Evolutionary conservation across 2,797 vertebrate genomes (phyloP).

Genomic region (Acestrorhynchus altus): DNA sequence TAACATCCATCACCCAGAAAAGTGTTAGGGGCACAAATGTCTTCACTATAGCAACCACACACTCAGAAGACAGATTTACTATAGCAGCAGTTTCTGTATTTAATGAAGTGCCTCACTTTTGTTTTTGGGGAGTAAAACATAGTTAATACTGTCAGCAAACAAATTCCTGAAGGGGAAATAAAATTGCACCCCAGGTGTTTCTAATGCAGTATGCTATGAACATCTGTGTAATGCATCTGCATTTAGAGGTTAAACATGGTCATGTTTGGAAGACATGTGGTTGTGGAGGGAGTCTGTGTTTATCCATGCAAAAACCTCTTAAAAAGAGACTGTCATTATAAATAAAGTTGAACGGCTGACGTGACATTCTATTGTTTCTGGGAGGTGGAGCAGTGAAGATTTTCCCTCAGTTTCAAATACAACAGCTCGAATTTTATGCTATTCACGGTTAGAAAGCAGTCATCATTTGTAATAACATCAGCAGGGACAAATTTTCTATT

Average conservation of each 20-base stretch:
- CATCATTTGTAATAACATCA: too few relatives aligned
- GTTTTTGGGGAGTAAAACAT: slow-evolving; percentile 5
- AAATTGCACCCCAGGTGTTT: slow-evolving; percentile 25
- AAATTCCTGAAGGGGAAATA: neutral
- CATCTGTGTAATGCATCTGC: slow-evolving; percentile 14
- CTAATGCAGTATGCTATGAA: slow-evolving; percentile 17
- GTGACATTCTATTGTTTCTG: neutral
- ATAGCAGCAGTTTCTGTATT: neutral
- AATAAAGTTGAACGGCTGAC: neutral
- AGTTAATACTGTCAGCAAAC: neutral
- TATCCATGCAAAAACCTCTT: neutral
- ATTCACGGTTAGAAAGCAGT: too few relatives aligned
- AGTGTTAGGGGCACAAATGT: slow-evolving; percentile 26
- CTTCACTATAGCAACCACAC: slow-evolving; percentile 43
- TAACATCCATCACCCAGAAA: neutral
- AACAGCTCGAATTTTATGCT: too few relatives aligned
- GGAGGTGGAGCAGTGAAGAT: neutral
- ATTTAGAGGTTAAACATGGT: slow-evolving; percentile 9
- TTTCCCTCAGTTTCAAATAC: too few relatives aligned
- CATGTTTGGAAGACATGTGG: neutral
- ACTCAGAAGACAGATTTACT: slow-evolving; percentile 31
- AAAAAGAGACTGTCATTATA: neutral
- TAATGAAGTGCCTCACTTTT: slow-evolving; percentile 24
- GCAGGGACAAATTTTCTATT: too few relatives aligned
- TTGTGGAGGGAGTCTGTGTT: neutral